Percentiles rank a stretch among this genome's conserved stretches.
These are phyloP conservation scores for Cassiopea andromeda DNA, from an alignment of 30 jellyfish, hydroid and myxozoan species.

Conservation along the genomic window DNA sequence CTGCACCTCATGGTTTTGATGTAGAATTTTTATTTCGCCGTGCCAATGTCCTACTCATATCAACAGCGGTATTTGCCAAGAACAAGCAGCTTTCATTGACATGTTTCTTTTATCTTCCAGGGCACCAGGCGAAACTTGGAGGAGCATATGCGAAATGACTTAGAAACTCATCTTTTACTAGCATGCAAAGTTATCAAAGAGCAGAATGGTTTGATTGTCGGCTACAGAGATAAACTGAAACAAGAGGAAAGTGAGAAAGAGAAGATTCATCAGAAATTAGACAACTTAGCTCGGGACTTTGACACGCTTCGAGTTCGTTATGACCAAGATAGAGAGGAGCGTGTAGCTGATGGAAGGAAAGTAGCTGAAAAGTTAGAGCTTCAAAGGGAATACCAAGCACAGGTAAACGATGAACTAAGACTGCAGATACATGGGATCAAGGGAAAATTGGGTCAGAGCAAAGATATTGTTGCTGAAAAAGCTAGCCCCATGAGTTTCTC, in stretches of 20 bases:
- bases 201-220: slow-evolving; percentile 78
- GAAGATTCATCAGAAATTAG: slow-evolving; percentile 73
- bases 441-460: slow-evolving; percentile 59
- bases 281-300: slow-evolving; percentile 65
- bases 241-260: slow-evolving; percentile 71
- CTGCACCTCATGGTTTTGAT: neutral
- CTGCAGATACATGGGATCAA: slow-evolving; percentile 89
- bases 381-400: slow-evolving; percentile 86
- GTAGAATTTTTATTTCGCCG: neutral
- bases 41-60: neutral
- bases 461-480: slow-evolving; percentile 24
- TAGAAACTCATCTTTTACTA: slow-evolving; percentile 77
- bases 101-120: slow-evolving; percentile 43
- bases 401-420: slow-evolving; percentile 90
- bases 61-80: neutral
- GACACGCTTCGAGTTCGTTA: slow-evolving; percentile 70
- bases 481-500: slow-evolving; percentile 62
- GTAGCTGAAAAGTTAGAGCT: slow-evolving; percentile 76
- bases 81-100: slow-evolving; percentile 3
- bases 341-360: slow-evolving; percentile 62
- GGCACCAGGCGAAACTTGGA: slow-evolving; percentile 69
- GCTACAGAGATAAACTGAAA: slow-evolving; percentile 66
- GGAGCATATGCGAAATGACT: slow-evolving; percentile 80
- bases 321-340: slow-evolving; percentile 68
- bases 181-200: slow-evolving; percentile 80